Evolutionary conservation across 2,113 vertebrate species (phyloP).

Genomic region (Lota lota): DNA sequence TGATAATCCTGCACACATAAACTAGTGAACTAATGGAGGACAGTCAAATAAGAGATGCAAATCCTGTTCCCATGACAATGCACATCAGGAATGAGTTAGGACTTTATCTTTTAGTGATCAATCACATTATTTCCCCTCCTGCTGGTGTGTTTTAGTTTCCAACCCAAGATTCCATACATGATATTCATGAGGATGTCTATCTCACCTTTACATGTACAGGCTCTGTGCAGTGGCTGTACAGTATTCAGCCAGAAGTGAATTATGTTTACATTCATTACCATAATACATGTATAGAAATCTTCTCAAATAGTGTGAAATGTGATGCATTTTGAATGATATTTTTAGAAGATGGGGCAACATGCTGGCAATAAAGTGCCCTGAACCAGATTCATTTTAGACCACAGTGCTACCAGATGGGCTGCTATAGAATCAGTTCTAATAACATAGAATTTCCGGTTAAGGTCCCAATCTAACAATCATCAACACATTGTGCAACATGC

Average conservation of each 20-base stretch:
- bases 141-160: slow-evolving; percentile 34
- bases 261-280: too few relatives aligned
- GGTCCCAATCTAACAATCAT: too few relatives aligned
- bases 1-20: background rate
- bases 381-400: too few relatives aligned
- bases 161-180: slow-evolving; percentile 32
- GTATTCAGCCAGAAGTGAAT: too few relatives aligned
- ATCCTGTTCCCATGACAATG: slow-evolving; percentile 29
- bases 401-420: too few relatives aligned
- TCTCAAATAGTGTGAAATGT: too few relatives aligned
- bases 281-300: too few relatives aligned
- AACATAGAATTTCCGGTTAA: too few relatives aligned
- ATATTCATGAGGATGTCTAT: slow-evolving; percentile 6
- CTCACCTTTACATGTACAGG: too few relatives aligned
- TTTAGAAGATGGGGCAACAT: background rate
- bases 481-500: too few relatives aligned
- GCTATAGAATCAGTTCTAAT: too few relatives aligned
- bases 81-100: slow-evolving; percentile 47
- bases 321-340: background rate
- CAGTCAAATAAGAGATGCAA: slow-evolving; percentile 46
- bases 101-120: slow-evolving; percentile 59
- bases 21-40: slow-evolving; percentile 28
- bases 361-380: background rate
- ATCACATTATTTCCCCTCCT: slow-evolving; percentile 44
- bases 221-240: too few relatives aligned